These are phyloP conservation scores for Tenrec ecaudatus DNA, from an alignment of 2,113 vertebrate species.

Conservation along the genomic window DNA sequence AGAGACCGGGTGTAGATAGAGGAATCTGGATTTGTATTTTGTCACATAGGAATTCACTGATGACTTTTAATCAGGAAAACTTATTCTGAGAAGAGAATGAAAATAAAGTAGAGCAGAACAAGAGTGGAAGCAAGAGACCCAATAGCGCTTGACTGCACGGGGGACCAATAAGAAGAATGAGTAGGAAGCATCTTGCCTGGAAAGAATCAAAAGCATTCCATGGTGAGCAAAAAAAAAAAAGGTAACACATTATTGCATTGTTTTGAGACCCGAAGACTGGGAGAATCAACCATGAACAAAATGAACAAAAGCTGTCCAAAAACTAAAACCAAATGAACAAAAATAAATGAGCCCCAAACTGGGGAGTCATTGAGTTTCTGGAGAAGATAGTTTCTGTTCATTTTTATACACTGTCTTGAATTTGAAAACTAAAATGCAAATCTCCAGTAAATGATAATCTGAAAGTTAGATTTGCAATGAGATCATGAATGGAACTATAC, in stretches of 20 bases:
- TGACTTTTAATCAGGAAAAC: background rate
- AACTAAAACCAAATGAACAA: background rate
- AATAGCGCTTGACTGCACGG: background rate
- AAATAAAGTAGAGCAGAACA: background rate
- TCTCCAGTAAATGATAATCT: background rate
- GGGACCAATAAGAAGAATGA: background rate
- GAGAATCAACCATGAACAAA: background rate
- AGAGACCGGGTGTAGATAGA: background rate
- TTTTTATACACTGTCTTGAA: background rate
- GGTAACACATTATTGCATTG: background rate
- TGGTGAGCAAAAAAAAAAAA: background rate
- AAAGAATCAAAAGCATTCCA: background rate
- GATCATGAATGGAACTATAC: background rate
- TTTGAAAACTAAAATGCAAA: background rate
- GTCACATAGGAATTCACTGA: background rate
- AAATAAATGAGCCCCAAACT: background rate
- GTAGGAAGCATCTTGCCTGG: background rate
- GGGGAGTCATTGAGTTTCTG: background rate
- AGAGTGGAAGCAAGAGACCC: background rate
- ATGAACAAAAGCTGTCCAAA: background rate
- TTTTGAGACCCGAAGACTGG: background rate
- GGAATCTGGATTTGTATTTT: background rate
- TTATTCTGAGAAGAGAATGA: slow-evolving; percentile 25
- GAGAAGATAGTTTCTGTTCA: background rate
- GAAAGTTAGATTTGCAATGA: background rate